These are phyloP conservation scores for Brachionichthys hirsutus DNA, from an alignment of 2,113 vertebrate species.

Conservation along the genomic window DNA sequence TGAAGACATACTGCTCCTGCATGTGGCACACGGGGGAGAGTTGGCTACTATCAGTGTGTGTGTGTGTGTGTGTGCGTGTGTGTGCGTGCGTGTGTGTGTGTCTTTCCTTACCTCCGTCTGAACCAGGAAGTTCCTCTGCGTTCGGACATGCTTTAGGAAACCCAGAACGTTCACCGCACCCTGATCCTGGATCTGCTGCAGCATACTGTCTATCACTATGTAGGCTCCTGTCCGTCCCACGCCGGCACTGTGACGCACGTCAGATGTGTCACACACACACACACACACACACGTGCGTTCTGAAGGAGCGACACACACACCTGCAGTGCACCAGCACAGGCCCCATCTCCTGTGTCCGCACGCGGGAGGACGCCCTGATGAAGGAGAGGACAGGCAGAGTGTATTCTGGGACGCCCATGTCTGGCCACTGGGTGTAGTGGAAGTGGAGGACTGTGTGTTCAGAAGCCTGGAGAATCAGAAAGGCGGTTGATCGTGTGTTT, in stretches of 20 bases:
- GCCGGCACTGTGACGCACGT: slow-evolving; percentile 82
- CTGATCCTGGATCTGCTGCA: slow-evolving; percentile 94
- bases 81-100: background rate
- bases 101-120: slow-evolving; percentile 89
- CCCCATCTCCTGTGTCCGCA: slow-evolving; percentile 83
- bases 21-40: background rate
- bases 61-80: slow-evolving; percentile 13
- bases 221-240: slow-evolving; percentile 96
- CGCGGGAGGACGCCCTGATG: slow-evolving; percentile 86
- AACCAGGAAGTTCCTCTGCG: slow-evolving; percentile 97
- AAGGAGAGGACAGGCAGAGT: slow-evolving; percentile 91
- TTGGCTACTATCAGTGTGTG: background rate
- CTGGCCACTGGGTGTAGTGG: slow-evolving; percentile 98
- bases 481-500: background rate
- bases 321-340: slow-evolving; percentile 96
- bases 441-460: slow-evolving; percentile 89
- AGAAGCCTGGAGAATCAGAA: slow-evolving; percentile 74
- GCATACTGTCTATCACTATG: slow-evolving; percentile 95
- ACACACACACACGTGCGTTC: too few species aligned
- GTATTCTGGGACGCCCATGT: slow-evolving; percentile 97
- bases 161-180: slow-evolving; percentile 91
- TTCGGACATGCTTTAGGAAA: slow-evolving; percentile 95
- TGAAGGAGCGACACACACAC: too few species aligned
- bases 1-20: slow-evolving; percentile 96
- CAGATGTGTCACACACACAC: background rate